phyloP scores from a whole-genome alignment of 2,113 vertebrate species.

The Mionectes macconnelli region DNA sequence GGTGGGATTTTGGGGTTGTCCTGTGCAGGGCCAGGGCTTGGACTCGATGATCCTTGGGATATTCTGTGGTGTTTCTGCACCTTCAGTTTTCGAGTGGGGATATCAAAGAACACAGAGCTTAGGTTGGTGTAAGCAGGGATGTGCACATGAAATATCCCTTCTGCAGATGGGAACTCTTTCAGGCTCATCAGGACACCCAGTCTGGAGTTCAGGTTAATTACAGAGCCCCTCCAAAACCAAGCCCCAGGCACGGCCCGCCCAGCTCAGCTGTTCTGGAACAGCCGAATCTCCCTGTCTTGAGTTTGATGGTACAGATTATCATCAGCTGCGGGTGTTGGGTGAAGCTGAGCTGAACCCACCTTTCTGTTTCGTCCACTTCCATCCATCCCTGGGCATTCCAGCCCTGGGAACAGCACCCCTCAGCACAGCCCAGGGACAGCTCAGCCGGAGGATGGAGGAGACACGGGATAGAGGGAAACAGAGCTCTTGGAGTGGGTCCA shows the following conservation, averaged over 20 bases:
- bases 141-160: rapidly evolving
- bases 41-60: neutral
- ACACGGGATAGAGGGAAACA: neutral
- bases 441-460: neutral
- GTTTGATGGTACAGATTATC: neutral
- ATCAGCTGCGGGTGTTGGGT: neutral
- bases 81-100: rapidly evolving
- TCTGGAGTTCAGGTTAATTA: rapidly evolving
- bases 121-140: rapidly evolving
- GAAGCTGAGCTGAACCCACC: neutral
- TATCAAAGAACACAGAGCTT: rapidly evolving
- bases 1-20: neutral
- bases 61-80: neutral
- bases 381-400: neutral
- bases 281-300: neutral
- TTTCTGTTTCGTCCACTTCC: rapidly evolving
- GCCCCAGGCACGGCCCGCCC: neutral
- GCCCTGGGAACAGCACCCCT: neutral
- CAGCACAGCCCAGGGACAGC: neutral
- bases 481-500: neutral
- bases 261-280: neutral
- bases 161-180: neutral
- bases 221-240: neutral
- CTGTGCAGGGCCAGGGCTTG: neutral
- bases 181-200: rapidly evolving